Conservation (phyloP, 1,140 invertebrate genomes). For the Zeugodacus cucurbitae region DNA sequence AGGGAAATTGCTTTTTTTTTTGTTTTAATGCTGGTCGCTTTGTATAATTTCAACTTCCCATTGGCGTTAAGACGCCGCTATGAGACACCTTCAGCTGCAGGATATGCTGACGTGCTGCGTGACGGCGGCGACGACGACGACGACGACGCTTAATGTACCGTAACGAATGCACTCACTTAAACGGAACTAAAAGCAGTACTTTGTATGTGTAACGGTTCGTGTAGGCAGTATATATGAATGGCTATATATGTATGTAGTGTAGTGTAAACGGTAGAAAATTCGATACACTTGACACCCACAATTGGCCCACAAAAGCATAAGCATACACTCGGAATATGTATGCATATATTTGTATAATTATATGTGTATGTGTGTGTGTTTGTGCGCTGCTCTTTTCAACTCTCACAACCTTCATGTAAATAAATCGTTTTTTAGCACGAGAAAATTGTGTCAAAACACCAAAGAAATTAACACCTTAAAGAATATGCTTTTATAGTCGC, state of each 20-base stretch:
- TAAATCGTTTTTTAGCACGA: slow-evolving; percentile 20
- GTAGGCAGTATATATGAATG: not conserved
- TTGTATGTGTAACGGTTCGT: not conserved
- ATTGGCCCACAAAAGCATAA: not conserved
- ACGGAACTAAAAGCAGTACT: not conserved
- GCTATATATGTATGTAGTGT: not conserved
- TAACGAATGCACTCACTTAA: slow-evolving; percentile 10
- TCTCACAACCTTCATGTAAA: not conserved
- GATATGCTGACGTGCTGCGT: not conserved
- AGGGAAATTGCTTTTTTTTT: not conserved
- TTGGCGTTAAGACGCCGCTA: not conserved
- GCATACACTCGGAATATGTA: not conserved
- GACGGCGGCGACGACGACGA: not conserved
- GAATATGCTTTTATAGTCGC: not conserved
- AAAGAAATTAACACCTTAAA: slow-evolving; percentile 16
- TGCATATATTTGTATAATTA: not conserved
- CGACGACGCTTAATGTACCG: slow-evolving; percentile 29
- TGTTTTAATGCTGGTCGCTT: not conserved
- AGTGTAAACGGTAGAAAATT: not conserved
- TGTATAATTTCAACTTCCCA: not conserved
- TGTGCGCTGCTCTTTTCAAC: not conserved
- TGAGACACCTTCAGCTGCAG: not conserved
- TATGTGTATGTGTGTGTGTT: not conserved
- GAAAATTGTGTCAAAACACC: not conserved
- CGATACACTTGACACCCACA: not conserved